A percentile compares a stretch with the other conserved stretches of the same genome.
These are phyloP conservation scores for Abrostola tripartita DNA, from an alignment of 2,888 invertebrate genomes.

Conservation along the genomic window DNA sequence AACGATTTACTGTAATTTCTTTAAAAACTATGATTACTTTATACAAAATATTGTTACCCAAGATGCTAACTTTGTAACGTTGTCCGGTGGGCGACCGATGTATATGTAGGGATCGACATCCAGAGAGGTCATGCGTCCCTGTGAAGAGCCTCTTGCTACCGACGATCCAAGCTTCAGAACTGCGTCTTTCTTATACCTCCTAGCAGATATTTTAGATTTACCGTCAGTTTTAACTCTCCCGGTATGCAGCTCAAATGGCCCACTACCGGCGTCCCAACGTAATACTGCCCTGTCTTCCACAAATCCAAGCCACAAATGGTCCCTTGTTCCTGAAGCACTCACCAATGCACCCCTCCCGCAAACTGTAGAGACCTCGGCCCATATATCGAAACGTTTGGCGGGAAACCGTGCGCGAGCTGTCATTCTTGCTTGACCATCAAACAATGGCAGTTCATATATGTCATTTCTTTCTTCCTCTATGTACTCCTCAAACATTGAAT, in stretches of 20 bases:
- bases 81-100: slow-evolving; percentile 79
- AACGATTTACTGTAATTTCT: slow-evolving; percentile 4
- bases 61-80: slow-evolving; percentile 78
- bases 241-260: slow-evolving; percentile 75
- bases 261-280: slow-evolving; percentile 82
- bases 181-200: slow-evolving; percentile 82
- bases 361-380: slow-evolving; percentile 82
- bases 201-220: slow-evolving; percentile 77
- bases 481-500: slow-evolving; percentile 71
- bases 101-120: slow-evolving; percentile 81
- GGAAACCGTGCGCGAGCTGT: slow-evolving; percentile 77
- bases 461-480: slow-evolving; percentile 70
- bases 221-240: slow-evolving; percentile 78
- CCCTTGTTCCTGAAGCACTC: slow-evolving; percentile 79
- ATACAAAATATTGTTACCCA: background rate
- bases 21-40: background rate
- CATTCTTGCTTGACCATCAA: slow-evolving; percentile 79
- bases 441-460: slow-evolving; percentile 77
- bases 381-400: slow-evolving; percentile 82
- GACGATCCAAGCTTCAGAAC: slow-evolving; percentile 77
- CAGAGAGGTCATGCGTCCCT: slow-evolving; percentile 81
- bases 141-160: slow-evolving; percentile 74
- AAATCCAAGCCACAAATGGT: slow-evolving; percentile 84
- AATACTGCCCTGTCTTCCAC: slow-evolving; percentile 75
- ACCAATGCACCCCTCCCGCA: slow-evolving; percentile 79